Evolutionary conservation across 2,888 invertebrate species (phyloP), one percentile per base, ranked within the genome.

Genomic region (Luperina testacea): DNA sequence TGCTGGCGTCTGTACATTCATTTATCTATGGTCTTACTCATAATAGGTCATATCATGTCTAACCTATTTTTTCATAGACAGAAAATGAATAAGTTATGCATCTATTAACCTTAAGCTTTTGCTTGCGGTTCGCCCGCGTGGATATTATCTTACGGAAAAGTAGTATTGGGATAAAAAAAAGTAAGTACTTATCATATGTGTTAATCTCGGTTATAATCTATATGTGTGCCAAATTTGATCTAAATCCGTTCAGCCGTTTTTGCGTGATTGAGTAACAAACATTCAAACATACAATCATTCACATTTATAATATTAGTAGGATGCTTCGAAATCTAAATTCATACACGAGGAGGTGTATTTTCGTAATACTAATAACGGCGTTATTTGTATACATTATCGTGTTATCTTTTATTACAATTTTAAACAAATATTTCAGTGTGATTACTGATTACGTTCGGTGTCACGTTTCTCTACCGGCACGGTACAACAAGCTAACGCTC

Each of bases 391-490:
- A 73, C 59, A 64, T 82, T 59, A 85, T 71, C 82, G 17, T 74
- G 67, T 74, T 82, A 83, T 82, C 86, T 83, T 77, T 61, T 77
- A 86, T 82, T 74, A 83, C 63, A 74, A 74, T 68, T 72, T 57
- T 72, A 74, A 86, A 82, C 71, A 82, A 86, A 82, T 72, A 86
- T 77, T 77, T 77, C 63, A 70, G 11, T 53, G 24, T 57, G 67
- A 72, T 82, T 82, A 68, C 77, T 57, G 67, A 72, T 82, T 82
- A 68, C 77, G 59, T 64, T 63, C 63, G 27, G 3, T 42, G 73
- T 72, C 83, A 78, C 74, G 78, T 86, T 85, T 64, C 9, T 15
- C 51, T 48, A 20, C 45, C 61, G 38, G 42, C 53, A 63, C 13
- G 67, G 9, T 71, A 69, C 42, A 51, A 57, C 78, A 79, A 63